Conservation (phyloP, 2,113 vertebrate genomes). For the Merops nubicus region DNA sequence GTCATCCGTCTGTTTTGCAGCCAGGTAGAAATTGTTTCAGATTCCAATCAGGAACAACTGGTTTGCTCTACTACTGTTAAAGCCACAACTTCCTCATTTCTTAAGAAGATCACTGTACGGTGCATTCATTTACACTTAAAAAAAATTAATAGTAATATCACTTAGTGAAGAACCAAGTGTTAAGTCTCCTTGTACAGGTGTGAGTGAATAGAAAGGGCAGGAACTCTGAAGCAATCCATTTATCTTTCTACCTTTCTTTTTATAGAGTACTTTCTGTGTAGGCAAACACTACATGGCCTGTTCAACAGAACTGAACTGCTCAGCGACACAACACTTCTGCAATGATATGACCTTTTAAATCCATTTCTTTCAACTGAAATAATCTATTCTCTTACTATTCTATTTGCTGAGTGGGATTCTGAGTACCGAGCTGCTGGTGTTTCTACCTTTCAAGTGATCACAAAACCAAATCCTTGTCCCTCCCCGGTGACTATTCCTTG, state of each 20-base stretch:
- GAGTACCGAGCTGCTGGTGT: neutral
- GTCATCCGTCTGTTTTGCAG: neutral
- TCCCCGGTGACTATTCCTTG: neutral
- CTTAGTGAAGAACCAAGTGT: neutral
- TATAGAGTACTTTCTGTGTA: neutral
- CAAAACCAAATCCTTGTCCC: neutral
- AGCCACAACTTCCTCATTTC: neutral
- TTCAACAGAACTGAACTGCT: neutral
- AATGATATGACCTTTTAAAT: neutral
- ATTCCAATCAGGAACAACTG: neutral
- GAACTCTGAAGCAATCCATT: neutral
- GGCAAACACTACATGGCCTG: neutral
- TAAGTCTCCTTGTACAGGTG: neutral
- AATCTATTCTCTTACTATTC: neutral
- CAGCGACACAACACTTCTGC: neutral
- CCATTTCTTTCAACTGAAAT: neutral
- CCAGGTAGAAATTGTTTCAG: neutral
- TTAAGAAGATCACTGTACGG: neutral
- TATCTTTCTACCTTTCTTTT: neutral
- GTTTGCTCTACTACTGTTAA: neutral
- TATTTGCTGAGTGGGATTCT: neutral
- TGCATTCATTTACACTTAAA: neutral
- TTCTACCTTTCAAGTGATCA: neutral
- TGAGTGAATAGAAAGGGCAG: neutral
- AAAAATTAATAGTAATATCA: neutral